phyloP scores from a whole-genome alignment of 2,113 vertebrate species.

The Toxostoma redivivum region DNA sequence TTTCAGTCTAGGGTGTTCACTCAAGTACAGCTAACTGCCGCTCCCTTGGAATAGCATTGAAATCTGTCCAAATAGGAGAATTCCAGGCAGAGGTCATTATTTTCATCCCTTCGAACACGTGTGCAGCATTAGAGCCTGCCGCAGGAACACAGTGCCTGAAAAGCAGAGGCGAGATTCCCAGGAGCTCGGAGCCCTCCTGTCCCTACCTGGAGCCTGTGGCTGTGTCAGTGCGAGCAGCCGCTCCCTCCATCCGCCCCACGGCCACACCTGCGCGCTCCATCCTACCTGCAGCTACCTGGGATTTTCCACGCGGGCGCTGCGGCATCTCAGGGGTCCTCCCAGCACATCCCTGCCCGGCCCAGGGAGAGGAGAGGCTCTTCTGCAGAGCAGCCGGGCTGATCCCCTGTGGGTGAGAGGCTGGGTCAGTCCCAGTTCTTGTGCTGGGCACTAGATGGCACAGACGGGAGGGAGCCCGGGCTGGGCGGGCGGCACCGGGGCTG shows the following conservation, averaged over 20 bases:
- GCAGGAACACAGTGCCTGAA: background rate
- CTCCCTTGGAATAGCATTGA: background rate
- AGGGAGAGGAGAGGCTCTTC: constrained; percentile 1
- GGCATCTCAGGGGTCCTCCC: constrained; percentile 31
- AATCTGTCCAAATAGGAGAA: background rate
- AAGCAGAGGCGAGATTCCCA: background rate
- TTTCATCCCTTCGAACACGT: background rate
- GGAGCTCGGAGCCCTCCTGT: background rate
- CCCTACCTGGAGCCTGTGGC: background rate
- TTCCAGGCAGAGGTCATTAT: background rate
- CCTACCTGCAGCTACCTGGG: constrained; percentile 35
- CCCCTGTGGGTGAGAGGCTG: constrained; percentile 37
- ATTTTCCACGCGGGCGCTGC: background rate
- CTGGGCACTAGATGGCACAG: constrained; percentile 60
- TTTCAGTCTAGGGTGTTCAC: background rate
- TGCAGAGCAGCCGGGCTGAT: constrained; percentile 11
- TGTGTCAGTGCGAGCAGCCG: background rate
- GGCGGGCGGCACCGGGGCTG: background rate
- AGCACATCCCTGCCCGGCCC: constrained; percentile 16
- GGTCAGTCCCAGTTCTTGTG: constrained; percentile 23
- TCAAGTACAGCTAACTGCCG: background rate
- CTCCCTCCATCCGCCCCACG: background rate
- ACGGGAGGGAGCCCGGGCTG: background rate
- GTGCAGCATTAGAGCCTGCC: background rate
- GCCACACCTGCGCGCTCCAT: background rate